A percentile compares a stretch with the other conserved stretches of the same genome.
phyloP scores from a whole-genome alignment of 2,113 vertebrate genomes.

The Rhizomys pruinosus region DNA sequence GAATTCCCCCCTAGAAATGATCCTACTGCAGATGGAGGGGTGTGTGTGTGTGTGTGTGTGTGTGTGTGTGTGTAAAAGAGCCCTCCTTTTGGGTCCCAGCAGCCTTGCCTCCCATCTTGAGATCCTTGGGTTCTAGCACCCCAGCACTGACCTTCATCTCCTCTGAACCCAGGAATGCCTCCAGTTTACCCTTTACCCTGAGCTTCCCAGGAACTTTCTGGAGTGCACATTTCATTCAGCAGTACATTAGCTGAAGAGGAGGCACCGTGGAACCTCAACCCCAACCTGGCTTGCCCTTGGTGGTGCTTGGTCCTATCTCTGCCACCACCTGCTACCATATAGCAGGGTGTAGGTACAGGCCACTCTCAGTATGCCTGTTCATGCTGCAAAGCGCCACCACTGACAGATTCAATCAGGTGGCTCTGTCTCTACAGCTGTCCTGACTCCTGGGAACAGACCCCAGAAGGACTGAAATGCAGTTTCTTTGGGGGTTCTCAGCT shows the following conservation, averaged over 20 bases:
- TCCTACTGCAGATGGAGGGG: fast-evolving
- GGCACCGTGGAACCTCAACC: too few species aligned
- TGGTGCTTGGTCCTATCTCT: background rate
- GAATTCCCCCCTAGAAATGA: background rate
- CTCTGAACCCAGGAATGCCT: background rate
- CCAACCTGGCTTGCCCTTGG: background rate
- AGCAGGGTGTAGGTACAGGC: background rate
- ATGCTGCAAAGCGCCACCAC: background rate
- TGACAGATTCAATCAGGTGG: too few species aligned
- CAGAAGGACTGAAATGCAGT: background rate
- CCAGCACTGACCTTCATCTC: fast-evolving
- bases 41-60: too few species aligned
- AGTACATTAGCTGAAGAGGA: background rate
- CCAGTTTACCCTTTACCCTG: background rate
- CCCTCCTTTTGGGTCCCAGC: background rate
- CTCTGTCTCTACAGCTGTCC: background rate
- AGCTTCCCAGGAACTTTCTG: background rate
- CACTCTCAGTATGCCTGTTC: background rate
- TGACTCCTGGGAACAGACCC: background rate
- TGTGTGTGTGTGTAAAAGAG: too few species aligned
- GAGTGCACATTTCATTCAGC: background rate
- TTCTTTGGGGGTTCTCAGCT: background rate
- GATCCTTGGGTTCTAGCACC: background rate
- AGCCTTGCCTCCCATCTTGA: background rate
- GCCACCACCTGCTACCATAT: background rate